phyloP scores from a whole-genome alignment of 1,140 invertebrate species.

The Metopolophium dirhodum region DNA sequence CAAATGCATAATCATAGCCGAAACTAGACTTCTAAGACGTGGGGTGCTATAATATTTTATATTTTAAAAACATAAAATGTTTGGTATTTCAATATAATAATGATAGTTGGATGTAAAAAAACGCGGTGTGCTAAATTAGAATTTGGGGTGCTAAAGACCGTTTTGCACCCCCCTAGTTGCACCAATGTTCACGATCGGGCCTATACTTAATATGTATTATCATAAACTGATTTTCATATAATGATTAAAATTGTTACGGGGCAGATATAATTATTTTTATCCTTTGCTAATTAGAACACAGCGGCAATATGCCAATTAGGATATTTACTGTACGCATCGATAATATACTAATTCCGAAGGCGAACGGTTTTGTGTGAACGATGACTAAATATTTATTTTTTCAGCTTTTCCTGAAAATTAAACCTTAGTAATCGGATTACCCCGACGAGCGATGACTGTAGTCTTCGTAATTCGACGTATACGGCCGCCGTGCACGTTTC shows the following conservation, averaged over 20 bases:
- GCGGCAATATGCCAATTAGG: neutral
- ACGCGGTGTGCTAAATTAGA: too few species aligned
- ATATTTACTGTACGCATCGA: neutral
- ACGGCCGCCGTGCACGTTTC: neutral
- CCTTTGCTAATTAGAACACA: neutral
- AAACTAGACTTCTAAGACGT: too few species aligned
- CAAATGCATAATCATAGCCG: neutral
- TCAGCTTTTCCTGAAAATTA: neutral
- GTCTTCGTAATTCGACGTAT: neutral
- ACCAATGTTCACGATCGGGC: neutral
- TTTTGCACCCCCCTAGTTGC: too few species aligned
- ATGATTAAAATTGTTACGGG: neutral
- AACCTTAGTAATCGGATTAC: constrained; percentile 26
- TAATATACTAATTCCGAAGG: neutral
- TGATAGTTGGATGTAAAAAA: too few species aligned
- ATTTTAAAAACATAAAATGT: too few species aligned
- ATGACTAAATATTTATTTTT: constrained; percentile 10
- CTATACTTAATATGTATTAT: neutral
- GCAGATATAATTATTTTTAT: neutral
- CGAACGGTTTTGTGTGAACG: neutral
- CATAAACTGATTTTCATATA: neutral
- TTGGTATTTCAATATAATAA: too few species aligned
- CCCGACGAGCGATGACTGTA: neutral
- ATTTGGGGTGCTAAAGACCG: too few species aligned
- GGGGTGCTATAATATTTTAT: too few species aligned